Evolutionary conservation across 2,888 invertebrate species (phyloP), one percentile per base, ranked within the genome.

Genomic region (Leuctra nigra): DNA sequence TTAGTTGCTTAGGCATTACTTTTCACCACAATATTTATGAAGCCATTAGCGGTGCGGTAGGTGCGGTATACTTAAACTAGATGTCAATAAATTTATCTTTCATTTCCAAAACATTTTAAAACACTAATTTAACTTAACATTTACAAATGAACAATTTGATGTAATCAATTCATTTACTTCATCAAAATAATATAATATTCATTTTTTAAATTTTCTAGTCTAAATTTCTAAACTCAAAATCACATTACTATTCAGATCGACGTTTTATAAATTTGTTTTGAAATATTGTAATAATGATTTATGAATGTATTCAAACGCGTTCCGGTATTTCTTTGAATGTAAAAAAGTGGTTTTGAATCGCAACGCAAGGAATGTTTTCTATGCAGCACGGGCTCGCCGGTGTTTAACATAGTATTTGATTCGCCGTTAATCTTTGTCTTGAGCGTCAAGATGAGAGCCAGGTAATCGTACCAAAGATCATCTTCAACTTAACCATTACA

Each of bases 201-300:
- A n/a, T n/a, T n/a, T n/a, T n/a, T n/a, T n/a, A n/a, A n/a, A n/a
- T n/a, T n/a, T n/a, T n/a, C n/a, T n/a, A n/a, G n/a, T n/a, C n/a
- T n/a, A n/a, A n/a, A n/a, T n/a, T n/a, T n/a, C n/a, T n/a, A n/a
- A n/a, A n/a, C n/a, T n/a, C n/a, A n/a, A n/a, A n/a, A n/a, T n/a
- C n/a, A 50, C 35, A 50, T 50, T 50, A 50, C 50, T 18, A 50
- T 50, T 50, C 50, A 33, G 33, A 50, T 50, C 50, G 50, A 50
- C 33, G 50, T 16, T 33, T 50, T 22, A 50, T 50, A 50, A 50
- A 50, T 50, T 50, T 50, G 50, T 50, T 50, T 50, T 50, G 50
- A 50, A 50, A 50, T 50, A 35, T 50, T 50, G 50, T 50, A 50
- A 50, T 50, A 50, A 50, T 50, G 50, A 50, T 50, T 50, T 50